Evolutionary conservation across 1,140 invertebrate genomes (phyloP).

Genomic region (Xylocopa sonorina): DNA sequence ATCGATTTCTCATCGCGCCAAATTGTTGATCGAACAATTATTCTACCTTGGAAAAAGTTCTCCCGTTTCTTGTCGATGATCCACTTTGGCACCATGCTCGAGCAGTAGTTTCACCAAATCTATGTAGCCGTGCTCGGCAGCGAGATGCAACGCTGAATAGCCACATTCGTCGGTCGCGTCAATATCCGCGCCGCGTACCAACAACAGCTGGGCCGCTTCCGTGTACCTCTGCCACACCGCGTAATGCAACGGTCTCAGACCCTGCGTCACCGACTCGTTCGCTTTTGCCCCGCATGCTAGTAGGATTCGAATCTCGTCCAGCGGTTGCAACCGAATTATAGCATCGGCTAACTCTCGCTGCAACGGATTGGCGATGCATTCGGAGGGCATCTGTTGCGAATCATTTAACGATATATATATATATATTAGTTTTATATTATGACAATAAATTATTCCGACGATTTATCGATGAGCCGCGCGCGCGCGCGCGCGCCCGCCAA

Average conservation of each 20-base stretch:
- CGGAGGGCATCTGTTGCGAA: conserved; percentile 85
- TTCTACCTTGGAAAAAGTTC: conserved; percentile 85
- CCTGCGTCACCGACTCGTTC: conserved; percentile 89
- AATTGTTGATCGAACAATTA: background rate
- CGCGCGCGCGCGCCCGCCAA: no score
- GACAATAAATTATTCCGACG: no score
- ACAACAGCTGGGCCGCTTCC: conserved; percentile 89
- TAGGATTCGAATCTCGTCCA: conserved; percentile 93
- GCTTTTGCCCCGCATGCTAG: conserved; percentile 93
- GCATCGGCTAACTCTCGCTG: conserved; percentile 94
- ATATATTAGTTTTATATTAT: no score
- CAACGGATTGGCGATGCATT: conserved; percentile 88
- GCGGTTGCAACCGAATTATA: conserved; percentile 92
- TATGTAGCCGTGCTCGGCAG: conserved; percentile 91
- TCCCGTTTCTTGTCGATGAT: conserved; percentile 87
- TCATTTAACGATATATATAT: no score
- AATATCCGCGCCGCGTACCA: conserved; percentile 91
- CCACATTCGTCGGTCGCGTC: conserved; percentile 94
- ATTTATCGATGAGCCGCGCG: no score
- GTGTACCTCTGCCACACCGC: conserved; percentile 93
- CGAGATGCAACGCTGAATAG: conserved; percentile 93
- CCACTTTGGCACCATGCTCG: conserved; percentile 90
- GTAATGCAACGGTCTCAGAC: conserved; percentile 94
- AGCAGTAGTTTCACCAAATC: conserved; percentile 89
- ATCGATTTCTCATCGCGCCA: background rate